phyloP scores from a whole-genome alignment of 1,140 invertebrate genomes.

The Macrotrachela quadricornifera region DNA sequence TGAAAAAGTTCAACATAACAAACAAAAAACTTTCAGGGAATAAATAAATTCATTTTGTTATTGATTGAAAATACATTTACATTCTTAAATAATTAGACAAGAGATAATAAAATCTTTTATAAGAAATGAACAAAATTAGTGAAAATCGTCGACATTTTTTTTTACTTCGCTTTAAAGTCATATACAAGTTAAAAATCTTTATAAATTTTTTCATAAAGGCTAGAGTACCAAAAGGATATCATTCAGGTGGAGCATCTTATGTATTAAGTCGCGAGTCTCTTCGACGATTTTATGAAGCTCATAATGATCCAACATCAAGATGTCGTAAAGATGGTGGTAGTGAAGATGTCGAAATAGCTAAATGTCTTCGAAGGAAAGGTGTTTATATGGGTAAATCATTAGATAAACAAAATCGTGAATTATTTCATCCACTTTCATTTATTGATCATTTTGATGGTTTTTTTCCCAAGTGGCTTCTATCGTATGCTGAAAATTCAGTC shows the following conservation, averaged over 20 bases:
- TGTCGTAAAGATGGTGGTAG: conserved; percentile 46
- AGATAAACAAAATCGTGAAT: conserved; percentile 55
- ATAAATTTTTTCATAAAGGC: no score
- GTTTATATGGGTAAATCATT: conserved; percentile 64
- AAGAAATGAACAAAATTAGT: no score
- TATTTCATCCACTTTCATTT: no score
- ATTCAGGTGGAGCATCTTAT: conserved; percentile 42
- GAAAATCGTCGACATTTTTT: no score
- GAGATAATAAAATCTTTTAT: no score
- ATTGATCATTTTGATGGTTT: not conserved
- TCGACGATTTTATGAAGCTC: conserved; percentile 10
- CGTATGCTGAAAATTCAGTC: conserved; percentile 1
- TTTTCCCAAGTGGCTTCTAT: conserved; percentile 2
- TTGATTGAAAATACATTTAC: no score
- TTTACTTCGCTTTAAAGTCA: no score
- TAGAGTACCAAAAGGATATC: conserved; percentile 14
- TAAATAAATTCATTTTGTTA: no score
- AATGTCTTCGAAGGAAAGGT: conserved; percentile 62
- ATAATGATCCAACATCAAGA: not conserved
- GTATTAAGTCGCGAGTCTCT: conserved; percentile 45
- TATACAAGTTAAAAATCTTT: no score
- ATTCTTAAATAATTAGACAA: no score
- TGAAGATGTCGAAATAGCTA: conserved; percentile 81
- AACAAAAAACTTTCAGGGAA: no score
- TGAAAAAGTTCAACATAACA: no score